These are phyloP conservation scores for Papilio dardanus DNA, from an alignment of 1,140 invertebrate species.

Conservation along the genomic window DNA sequence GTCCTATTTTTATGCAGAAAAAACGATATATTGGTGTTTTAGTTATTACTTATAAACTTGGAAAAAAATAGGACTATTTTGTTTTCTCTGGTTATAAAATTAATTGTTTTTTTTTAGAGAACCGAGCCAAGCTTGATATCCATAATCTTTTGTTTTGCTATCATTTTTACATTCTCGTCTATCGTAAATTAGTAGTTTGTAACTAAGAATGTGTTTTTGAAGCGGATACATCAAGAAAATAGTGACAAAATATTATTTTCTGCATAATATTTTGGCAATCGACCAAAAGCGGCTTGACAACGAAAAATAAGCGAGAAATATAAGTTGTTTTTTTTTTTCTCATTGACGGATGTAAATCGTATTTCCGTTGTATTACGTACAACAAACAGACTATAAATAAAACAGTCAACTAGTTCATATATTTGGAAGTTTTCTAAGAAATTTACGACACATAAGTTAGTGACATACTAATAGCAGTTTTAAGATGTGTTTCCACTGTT, in stretches of 20 bases:
- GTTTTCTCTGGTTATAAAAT: no score
- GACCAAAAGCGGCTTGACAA: neutral
- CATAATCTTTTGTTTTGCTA: neutral
- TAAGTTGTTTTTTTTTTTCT: conserved; percentile 23
- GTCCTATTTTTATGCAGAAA: no score
- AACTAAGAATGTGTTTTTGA: neutral
- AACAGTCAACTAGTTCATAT: neutral
- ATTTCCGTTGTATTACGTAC: conserved; percentile 2
- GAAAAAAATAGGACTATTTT: no score
- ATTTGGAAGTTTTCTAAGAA: neutral
- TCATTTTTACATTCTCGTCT: neutral
- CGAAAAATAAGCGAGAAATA: neutral
- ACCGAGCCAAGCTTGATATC: no score
- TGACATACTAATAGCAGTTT: neutral
- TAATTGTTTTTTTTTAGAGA: no score
- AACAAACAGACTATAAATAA: conserved; percentile 1
- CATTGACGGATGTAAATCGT: conserved; percentile 15
- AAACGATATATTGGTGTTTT: no score
- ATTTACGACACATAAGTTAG: neutral
- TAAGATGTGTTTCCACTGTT: neutral
- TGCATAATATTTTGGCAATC: conserved; percentile 13
- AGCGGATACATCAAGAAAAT: neutral
- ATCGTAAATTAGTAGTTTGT: neutral
- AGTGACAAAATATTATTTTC: neutral
- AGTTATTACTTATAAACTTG: no score